A percentile compares a stretch with the other conserved stretches of the same genome.
Evolutionary conservation across 2,113 vertebrate genomes (phyloP).

Genomic region (Tetraodon nigroviridis): DNA sequence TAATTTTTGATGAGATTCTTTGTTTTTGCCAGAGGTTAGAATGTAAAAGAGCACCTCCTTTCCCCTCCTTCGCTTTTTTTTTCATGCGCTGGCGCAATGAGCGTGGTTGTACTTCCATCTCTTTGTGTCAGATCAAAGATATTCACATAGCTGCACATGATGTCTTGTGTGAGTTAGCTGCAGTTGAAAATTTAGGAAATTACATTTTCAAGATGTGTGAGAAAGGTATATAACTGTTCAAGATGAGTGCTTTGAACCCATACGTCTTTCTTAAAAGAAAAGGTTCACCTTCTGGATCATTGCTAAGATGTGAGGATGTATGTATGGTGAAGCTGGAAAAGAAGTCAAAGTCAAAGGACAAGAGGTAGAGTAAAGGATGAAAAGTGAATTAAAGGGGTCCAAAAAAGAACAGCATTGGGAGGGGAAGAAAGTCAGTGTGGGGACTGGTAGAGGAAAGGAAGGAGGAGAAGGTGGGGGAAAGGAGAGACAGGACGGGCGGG

Average conservation of each 20-base stretch:
- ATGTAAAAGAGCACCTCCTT: not conserved
- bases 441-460: constrained; percentile 9
- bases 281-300: not conserved
- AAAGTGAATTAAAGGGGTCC: not conserved
- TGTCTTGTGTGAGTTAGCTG: not conserved
- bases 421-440: constrained; percentile 26
- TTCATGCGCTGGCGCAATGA: not conserved
- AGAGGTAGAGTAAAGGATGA: constrained; percentile 11
- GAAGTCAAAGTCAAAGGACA: constrained; percentile 13
- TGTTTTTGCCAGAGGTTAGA: constrained; percentile 4
- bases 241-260: not conserved
- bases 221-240: not conserved
- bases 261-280: not conserved
- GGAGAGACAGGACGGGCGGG: constrained; percentile 10
- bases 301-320: constrained; percentile 4
- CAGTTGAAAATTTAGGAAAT: not conserved
- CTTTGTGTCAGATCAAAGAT: not conserved
- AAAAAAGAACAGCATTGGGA: constrained; percentile 1
- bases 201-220: constrained; percentile 2
- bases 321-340: not conserved
- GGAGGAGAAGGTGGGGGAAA: constrained; percentile 10
- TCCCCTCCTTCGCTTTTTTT: not conserved
- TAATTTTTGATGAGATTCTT: constrained; percentile 1
- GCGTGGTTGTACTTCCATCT: not conserved
- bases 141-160: constrained; percentile 1